Conservation (phyloP, 2,888 invertebrate genomes). For the Polydrusus tereticollis region DNA sequence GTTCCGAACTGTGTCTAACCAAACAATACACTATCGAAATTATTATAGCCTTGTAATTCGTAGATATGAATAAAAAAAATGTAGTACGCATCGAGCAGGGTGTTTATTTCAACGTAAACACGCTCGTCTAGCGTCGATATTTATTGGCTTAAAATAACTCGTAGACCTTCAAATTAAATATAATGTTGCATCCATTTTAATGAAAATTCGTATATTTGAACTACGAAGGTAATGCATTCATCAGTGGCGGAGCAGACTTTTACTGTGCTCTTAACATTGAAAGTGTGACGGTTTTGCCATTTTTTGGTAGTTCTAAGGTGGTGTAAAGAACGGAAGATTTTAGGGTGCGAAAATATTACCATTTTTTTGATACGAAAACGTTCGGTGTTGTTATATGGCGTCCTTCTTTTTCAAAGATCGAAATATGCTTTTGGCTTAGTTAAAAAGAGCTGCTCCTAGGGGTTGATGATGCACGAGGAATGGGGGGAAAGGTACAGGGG, state of each 20-base stretch:
- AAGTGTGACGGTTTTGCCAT: too few relatives aligned
- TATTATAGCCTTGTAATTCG: conserved; percentile 38
- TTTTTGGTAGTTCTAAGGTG: too few relatives aligned
- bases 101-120: conserved; percentile 32
- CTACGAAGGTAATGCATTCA: conserved; percentile 20
- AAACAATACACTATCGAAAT: conserved; percentile 11
- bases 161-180: conserved; percentile 43
- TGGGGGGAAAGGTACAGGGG: too few relatives aligned
- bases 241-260: conserved; percentile 23
- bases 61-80: conserved; percentile 38
- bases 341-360: too few relatives aligned
- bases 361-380: too few relatives aligned
- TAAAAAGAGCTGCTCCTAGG: too few relatives aligned
- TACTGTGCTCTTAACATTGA: too few relatives aligned
- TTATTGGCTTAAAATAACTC: conserved; percentile 45
- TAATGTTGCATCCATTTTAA: conserved; percentile 43
- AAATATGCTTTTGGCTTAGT: too few relatives aligned
- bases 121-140: conserved; percentile 8
- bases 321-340: too few relatives aligned
- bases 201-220: conserved; percentile 38
- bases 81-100: conserved; percentile 17
- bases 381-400: too few relatives aligned
- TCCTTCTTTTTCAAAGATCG: too few relatives aligned
- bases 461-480: too few relatives aligned
- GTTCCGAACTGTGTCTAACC: neutral